Evolutionary conservation across 2,888 invertebrate species (phyloP), one percentile per base, ranked within the genome.

Genomic region (Scelioninae gen. 2): DNA sequence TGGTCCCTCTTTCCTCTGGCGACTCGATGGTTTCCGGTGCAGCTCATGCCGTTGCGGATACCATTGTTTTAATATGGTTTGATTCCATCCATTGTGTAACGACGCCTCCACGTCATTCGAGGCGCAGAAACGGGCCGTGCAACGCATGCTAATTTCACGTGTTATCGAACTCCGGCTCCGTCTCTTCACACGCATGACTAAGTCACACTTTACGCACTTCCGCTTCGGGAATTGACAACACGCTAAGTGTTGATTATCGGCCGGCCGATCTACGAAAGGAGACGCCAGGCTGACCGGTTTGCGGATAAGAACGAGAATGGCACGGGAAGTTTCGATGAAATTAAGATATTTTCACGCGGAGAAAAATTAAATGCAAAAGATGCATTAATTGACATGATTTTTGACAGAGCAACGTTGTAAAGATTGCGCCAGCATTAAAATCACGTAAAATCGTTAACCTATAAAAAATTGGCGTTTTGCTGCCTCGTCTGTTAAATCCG

Each of bases 11-110:
- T 64, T 71, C 77, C 78, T 74, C 70, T 65, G 41, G 72, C 73
- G 76, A 74, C 74, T 64, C 71, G 61, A 58, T 64, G 48, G 65
- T 74, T 78, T 79, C 79, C 80, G 78, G 78, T 76, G 53, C 73
- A 72, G 74, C 76, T 74, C 63, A 73, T 76, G 73, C 74, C 77
- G 72, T 52, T 73, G 78, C 76, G 71, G 73, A 73, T 70, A 73
- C 80, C 78, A 82, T 84, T 85, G 85, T 85, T 85, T 78, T 82
- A 80, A 81, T 82, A 82, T 81, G 82, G 82, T 78, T 80, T 79
- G 82, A 82, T 80, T 80, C 75, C 73, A 73, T 60, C 78, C 79
- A 81, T 84, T 83, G 83, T 81, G 80, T 74, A 82, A 82, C 77
- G 78, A 79, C 79, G 80, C 65, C 77, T 69, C 75, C 79, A 79